These are phyloP conservation scores for Drosophila stalkeri DNA, from an alignment of 2,888 invertebrate species.

Conservation along the genomic window DNA sequence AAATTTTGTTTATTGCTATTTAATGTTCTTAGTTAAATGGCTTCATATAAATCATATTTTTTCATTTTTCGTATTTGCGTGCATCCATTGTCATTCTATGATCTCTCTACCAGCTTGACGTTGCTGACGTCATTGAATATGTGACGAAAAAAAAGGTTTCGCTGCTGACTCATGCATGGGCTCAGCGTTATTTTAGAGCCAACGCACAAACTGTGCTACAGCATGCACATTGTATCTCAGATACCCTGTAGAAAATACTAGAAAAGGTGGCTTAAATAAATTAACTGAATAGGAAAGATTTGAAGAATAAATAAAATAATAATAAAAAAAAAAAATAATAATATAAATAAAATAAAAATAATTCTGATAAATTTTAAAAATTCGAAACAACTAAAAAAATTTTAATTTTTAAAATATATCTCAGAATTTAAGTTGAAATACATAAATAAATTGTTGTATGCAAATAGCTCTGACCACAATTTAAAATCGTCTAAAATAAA, in stretches of 20 bases:
- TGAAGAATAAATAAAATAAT: no score
- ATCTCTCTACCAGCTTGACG: slow-evolving; percentile 28
- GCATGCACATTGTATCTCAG: not conserved
- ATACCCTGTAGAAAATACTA: not conserved
- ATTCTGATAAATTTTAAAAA: not conserved
- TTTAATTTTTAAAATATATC: no score
- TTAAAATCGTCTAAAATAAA: no score
- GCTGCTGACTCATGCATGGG: slow-evolving; percentile 42
- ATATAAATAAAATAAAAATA: no score
- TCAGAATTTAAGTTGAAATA: not conserved
- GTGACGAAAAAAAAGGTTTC: slow-evolving; percentile 43
- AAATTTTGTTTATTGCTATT: not conserved
- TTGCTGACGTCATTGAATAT: slow-evolving; percentile 46
- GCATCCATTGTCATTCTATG: slow-evolving; percentile 32
- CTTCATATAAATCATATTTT: slow-evolving; percentile 13
- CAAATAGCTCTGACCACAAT: not conserved
- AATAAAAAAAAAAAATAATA: no score
- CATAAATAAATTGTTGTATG: not conserved
- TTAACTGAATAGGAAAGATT: no score
- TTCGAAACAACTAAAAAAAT: not conserved
- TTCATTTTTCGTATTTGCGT: not conserved
- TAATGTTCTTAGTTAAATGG: not conserved
- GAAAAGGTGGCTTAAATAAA: not conserved
- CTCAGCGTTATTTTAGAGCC: not conserved
- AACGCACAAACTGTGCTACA: not conserved